A percentile compares a stretch with the other conserved stretches of the same genome.
These are phyloP conservation scores for Scaptomyza pallida DNA, from an alignment of 1,140 invertebrate genomes.

Conservation along the genomic window DNA sequence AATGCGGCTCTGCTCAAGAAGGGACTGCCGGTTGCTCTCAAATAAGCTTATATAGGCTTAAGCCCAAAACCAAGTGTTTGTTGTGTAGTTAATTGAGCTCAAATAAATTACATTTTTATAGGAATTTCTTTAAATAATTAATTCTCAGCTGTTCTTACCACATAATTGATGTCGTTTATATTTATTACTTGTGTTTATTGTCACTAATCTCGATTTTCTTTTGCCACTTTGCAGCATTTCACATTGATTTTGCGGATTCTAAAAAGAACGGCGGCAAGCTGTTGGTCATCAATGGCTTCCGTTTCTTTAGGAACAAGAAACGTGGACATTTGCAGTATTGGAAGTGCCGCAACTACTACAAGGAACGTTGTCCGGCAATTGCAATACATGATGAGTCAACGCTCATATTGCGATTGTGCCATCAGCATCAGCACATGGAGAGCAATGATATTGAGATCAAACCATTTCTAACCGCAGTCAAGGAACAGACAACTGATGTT, in stretches of 20 bases:
- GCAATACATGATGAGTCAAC: conserved; percentile 80
- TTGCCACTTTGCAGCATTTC: conserved; percentile 64
- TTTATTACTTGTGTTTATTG: conserved; percentile 2
- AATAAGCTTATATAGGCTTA: conserved; percentile 40
- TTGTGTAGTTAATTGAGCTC: conserved; percentile 7
- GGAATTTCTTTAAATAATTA: neutral
- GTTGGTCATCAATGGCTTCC: conserved; percentile 83
- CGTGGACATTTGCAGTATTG: conserved; percentile 81
- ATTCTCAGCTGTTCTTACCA: neutral
- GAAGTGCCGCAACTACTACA: conserved; percentile 84
- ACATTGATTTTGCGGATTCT: conserved; percentile 80
- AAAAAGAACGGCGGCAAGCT: conserved; percentile 83
- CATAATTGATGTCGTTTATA: neutral
- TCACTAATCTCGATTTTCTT: conserved; percentile 43
- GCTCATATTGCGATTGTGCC: conserved; percentile 72
- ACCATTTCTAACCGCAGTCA: conserved; percentile 46
- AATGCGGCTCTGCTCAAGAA: conserved; percentile 35
- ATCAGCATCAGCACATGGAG: conserved; percentile 77
- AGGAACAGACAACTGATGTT: conserved; percentile 11
- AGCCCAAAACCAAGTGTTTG: conserved; percentile 7
- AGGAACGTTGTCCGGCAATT: conserved; percentile 82
- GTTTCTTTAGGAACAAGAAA: conserved; percentile 83
- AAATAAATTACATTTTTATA: conserved; percentile 12
- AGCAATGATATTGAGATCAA: conserved; percentile 82
- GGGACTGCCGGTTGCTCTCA: conserved; percentile 12